Evolutionary conservation across 2,888 invertebrate genomes (phyloP), one percentile per base, ranked within the genome.

Genomic region (Galerucella pusilla): DNA sequence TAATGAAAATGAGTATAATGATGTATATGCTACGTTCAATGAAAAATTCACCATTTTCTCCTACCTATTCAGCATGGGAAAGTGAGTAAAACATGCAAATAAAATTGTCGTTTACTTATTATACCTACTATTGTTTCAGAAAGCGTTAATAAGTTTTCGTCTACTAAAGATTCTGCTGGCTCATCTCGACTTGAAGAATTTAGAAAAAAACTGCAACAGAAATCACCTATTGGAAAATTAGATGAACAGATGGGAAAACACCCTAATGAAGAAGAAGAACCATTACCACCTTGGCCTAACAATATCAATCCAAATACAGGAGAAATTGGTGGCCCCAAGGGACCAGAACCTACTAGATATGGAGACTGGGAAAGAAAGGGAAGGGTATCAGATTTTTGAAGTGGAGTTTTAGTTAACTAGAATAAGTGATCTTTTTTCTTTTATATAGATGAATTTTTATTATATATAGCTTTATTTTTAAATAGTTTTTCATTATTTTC

Each of bases 301-400:
- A 93, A 95, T 84, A 92, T 90, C 1, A 98, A 99, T 88, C 98
- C 98, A 6, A 85, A 92, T 74, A 99, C 98, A 7, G 99, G 99
- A 12, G 99, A 99, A 91, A 89, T 96, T 74, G 97, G 97, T 54
- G 99, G 99, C 0, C 99, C 99, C 0, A 90, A 92, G 82, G 99
- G 99, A 7, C 99, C 98, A 0, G 99, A 99, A 89, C 99, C 99
- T 10, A 99, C 99, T 12, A 91, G 99, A 81, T 99, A 97, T 89
- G 99, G 99, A 1, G 99, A 99, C 88, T 99, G 99, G 99, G 99
- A 99, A 87, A 91, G 99, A 80, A 99, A 99, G 86, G 99, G 99
- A 76, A 90, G 99, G 85, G 97, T 97, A 57, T 91, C 96, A 1
- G 99, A 99, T 89, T 99, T 99, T 76, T 83, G 76, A 74, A 66